phyloP scores from a whole-genome alignment of 2,797 vertebrate species.

The Podargus strigoides region DNA sequence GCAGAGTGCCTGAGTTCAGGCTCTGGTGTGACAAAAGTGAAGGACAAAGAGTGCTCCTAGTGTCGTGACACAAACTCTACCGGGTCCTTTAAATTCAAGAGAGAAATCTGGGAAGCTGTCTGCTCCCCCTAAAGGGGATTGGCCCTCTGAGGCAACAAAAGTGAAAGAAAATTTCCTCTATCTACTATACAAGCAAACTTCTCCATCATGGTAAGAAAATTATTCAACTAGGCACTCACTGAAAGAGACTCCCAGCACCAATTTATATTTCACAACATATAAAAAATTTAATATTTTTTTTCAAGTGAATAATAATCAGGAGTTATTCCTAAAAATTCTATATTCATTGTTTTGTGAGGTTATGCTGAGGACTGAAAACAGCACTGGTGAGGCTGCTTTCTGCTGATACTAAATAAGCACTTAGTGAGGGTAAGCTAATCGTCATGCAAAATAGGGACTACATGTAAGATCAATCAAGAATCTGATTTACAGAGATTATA shows the following conservation, averaged over 20 bases:
- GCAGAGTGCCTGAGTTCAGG: neutral
- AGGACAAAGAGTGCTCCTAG: neutral
- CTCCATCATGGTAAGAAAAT: neutral
- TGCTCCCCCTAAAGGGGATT: accelerated
- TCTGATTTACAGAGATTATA: neutral
- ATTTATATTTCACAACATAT: neutral
- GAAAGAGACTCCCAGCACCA: neutral
- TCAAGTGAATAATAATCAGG: neutral
- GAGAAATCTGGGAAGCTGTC: neutral
- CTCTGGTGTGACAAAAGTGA: neutral
- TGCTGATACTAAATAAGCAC: neutral
- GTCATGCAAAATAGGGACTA: neutral
- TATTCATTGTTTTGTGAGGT: neutral
- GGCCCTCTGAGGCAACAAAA: neutral
- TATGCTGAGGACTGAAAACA: neutral
- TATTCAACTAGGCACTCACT: neutral
- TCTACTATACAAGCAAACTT: neutral
- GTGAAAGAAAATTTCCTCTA: neutral
- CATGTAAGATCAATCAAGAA: neutral
- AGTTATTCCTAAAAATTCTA: neutral
- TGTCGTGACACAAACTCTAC: neutral
- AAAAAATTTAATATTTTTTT: neutral
- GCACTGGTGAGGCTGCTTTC: neutral
- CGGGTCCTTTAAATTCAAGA: neutral
- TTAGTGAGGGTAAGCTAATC: neutral